These are phyloP conservation scores for Junonia oenone DNA, from an alignment of 2,888 invertebrate species.

Conservation along the genomic window DNA sequence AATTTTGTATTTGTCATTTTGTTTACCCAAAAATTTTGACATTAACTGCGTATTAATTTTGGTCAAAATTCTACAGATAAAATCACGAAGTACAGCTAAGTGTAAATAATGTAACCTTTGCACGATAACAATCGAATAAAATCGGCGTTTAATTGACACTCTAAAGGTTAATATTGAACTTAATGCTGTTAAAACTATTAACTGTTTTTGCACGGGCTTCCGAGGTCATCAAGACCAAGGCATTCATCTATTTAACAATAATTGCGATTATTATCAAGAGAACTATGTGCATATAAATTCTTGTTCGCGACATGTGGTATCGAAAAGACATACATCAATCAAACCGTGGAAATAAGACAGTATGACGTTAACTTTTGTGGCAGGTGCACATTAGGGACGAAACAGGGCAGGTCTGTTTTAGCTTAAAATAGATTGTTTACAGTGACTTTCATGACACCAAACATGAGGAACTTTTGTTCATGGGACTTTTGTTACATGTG, in stretches of 20 bases:
- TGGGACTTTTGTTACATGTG: too few species aligned
- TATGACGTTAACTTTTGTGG: too few species aligned
- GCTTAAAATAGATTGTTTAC: too few species aligned
- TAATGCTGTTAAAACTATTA: slow-evolving; percentile 30
- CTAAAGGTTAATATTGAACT: slow-evolving; percentile 9
- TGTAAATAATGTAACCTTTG: neutral
- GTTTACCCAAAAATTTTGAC: too few species aligned
- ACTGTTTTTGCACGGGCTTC: slow-evolving; percentile 38
- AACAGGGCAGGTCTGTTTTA: too few species aligned
- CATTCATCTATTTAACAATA: slow-evolving; percentile 7
- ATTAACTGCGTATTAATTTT: too few species aligned
- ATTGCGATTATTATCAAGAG: slow-evolving; percentile 1
- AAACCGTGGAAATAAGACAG: too few species aligned
- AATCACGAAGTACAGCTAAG: neutral
- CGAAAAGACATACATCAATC: neutral
- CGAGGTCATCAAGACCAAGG: slow-evolving; percentile 40
- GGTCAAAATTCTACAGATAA: too few species aligned
- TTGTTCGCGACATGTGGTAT: neutral
- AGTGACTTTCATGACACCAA: too few species aligned
- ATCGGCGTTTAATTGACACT: neutral
- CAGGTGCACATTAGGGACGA: too few species aligned
- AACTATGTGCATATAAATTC: neutral
- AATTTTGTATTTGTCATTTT: too few species aligned
- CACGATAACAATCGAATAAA: neutral
- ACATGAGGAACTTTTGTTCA: too few species aligned